A percentile compares a stretch with the other conserved stretches of the same genome.
These are phyloP conservation scores for Pelecanus crispus DNA, from an alignment of 2,113 vertebrate genomes.

Conservation along the genomic window DNA sequence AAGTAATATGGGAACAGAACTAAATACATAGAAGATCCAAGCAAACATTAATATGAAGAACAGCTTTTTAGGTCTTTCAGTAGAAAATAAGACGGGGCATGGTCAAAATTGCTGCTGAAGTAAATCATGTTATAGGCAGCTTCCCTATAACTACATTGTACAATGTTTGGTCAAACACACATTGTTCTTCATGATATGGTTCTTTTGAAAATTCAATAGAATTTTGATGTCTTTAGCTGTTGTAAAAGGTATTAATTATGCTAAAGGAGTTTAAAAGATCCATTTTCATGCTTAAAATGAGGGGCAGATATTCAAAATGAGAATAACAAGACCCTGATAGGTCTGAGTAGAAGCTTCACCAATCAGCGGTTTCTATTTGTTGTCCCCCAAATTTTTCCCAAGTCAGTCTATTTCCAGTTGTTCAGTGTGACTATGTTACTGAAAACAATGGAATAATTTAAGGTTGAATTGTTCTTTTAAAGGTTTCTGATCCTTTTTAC, in stretches of 20 bases:
- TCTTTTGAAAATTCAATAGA: not conserved
- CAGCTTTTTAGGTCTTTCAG: not conserved
- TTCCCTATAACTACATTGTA: not conserved
- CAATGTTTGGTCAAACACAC: not conserved
- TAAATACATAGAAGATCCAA: not conserved
- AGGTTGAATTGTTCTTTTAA: not conserved
- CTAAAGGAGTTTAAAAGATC: not conserved
- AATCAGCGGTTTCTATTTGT: not conserved
- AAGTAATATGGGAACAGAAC: not conserved
- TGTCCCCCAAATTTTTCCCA: not conserved
- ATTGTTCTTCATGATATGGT: accelerated
- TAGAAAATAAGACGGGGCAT: not conserved
- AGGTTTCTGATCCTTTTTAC: not conserved
- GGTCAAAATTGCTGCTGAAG: not conserved
- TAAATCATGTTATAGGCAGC: not conserved
- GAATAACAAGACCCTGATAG: not conserved
- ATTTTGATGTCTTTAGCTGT: not conserved
- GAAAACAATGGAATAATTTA: not conserved
- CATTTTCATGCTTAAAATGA: not conserved
- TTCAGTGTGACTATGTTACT: not conserved
- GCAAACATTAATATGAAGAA: not conserved
- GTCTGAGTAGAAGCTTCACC: not conserved
- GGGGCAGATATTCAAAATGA: not conserved
- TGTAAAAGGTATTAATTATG: not conserved
- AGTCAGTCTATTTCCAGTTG: not conserved